Percentiles rank a stretch among this genome's conserved stretches.
Evolutionary conservation across 2,888 invertebrate genomes (phyloP).

Genomic region (Hyposoter didymator): DNA sequence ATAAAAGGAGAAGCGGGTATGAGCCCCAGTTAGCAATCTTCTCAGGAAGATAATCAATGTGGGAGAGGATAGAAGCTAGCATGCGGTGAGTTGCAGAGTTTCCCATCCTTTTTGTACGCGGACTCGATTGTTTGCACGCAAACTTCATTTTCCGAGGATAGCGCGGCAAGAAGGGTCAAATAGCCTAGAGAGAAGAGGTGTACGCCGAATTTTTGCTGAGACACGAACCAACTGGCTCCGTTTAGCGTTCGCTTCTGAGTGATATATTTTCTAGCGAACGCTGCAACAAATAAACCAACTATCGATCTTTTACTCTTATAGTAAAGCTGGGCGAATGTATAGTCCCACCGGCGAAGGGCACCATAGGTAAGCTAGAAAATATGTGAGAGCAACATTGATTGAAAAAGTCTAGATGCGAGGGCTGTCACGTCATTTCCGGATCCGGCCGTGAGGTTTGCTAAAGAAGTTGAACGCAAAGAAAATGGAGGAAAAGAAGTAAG

Average conservation of each 20-base stretch:
- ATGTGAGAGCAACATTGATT: conserved; percentile 61
- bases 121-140: conserved; percentile 19
- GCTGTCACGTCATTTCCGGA: conserved; percentile 72
- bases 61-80: background rate
- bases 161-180: background rate
- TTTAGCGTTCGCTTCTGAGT: conserved; percentile 19
- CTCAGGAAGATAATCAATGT: conserved; percentile 17
- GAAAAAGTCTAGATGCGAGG: conserved; percentile 70
- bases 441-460: conserved; percentile 59
- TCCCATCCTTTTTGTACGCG: conserved; percentile 8
- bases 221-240: conserved; percentile 1
- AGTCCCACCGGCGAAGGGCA: background rate
- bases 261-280: conserved; percentile 39
- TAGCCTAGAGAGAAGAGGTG: conserved; percentile 3
- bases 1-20: conserved; percentile 1
- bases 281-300: conserved; percentile 46
- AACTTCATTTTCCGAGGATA: conserved; percentile 10
- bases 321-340: background rate
- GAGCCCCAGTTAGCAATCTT: conserved; percentile 15
- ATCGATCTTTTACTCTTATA: conserved; percentile 12
- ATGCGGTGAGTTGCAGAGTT: conserved; percentile 13
- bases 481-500: conserved; percentile 36
- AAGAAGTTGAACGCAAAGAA: conserved; percentile 59
- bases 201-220: conserved; percentile 13
- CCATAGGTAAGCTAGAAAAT: conserved; percentile 19